Evolutionary conservation across 2,888 invertebrate genomes (phyloP), one percentile per base, ranked within the genome.

Genomic region (Physocephala rufipes): DNA sequence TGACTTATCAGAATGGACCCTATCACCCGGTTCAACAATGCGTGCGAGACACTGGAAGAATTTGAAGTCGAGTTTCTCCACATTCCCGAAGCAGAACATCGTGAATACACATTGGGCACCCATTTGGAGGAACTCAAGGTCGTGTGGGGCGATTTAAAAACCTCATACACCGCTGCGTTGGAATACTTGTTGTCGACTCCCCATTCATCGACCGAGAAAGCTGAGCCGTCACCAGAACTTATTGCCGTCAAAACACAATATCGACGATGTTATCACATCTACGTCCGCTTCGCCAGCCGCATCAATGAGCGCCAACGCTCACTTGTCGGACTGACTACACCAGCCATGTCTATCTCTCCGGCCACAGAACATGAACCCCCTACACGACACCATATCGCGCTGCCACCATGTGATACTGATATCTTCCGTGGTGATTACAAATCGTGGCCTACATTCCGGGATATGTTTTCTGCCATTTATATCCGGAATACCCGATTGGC

Each of bases 371-470:
- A n/a, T n/a, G n/a, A n/a, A n/a, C n/a, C n/a, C n/a, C n/a, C n/a
- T n/a, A n/a, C 43, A 53, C 59, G 58, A 66, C 67, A 21, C 5
- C 2, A 67, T 62, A 53, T 53, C 53, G 21, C 21, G 1, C n/a
- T 53, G 21, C 53, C 53, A n/a, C 53, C 53, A 9, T 53, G 53
- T 9, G 53, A 53, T 2, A 53, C 53, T 21, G 53, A 53, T 53
- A 21, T 53, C 12, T 53, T 53, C 53, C 19, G 21, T n/a, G n/a
- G n/a, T n/a, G n/a, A n/a, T n/a, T n/a, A n/a, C n/a, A n/a, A n/a
- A n/a, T n/a, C n/a, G n/a, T n/a, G n/a, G n/a, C n/a, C n/a, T n/a
- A n/a, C 0, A 19, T 1, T 53, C 21, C 24, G 19, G 19, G 53
- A 53, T 53, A 53, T 53, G 53, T 53, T 53, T 4, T 53, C 53